These are phyloP conservation scores for Lycopodina hypogea DNA, from an alignment of 37 sponge, comb jelly and placozoan genomes.

Conservation along the genomic window DNA sequence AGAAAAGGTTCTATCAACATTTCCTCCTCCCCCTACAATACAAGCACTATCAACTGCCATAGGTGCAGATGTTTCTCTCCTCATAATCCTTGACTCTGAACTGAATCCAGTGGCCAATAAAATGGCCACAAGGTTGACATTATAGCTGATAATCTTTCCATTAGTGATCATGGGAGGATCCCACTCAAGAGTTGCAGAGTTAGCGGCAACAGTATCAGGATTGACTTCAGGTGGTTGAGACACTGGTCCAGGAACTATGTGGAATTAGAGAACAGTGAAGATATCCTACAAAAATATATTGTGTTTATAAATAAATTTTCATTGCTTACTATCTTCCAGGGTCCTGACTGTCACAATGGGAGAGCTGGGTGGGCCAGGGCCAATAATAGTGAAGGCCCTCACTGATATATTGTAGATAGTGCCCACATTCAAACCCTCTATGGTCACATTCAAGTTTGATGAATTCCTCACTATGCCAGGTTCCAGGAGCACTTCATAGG, in stretches of 20 bases:
- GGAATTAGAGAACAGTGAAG: no score
- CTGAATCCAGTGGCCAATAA: not conserved
- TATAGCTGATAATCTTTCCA: conserved; percentile 23
- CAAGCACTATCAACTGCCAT: not conserved
- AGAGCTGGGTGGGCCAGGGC: conserved; percentile 29
- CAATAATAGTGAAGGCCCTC: conserved; percentile 30
- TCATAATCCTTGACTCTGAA: conserved; percentile 2
- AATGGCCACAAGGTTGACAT: conserved; percentile 17
- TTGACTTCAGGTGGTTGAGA: conserved; percentile 6
- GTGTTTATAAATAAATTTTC: no score
- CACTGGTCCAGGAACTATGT: conserved; percentile 18
- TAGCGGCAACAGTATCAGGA: not conserved
- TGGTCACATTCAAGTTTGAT: not conserved
- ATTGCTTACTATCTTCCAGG: conserved; percentile 18
- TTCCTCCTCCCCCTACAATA: not conserved
- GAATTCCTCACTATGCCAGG: not conserved
- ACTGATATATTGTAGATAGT: conserved; percentile 22
- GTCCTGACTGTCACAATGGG: not conserved
- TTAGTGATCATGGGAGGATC: conserved; percentile 4
- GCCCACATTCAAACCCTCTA: conserved; percentile 18
- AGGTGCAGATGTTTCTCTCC: not conserved
- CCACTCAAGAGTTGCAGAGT: conserved; percentile 17
- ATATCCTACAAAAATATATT: no score
- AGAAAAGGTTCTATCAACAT: not conserved
- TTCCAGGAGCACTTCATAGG: conserved; percentile 4